These are phyloP conservation scores for Choristoneura fumiferana DNA, from an alignment of 1,140 invertebrate genomes.

Conservation along the genomic window DNA sequence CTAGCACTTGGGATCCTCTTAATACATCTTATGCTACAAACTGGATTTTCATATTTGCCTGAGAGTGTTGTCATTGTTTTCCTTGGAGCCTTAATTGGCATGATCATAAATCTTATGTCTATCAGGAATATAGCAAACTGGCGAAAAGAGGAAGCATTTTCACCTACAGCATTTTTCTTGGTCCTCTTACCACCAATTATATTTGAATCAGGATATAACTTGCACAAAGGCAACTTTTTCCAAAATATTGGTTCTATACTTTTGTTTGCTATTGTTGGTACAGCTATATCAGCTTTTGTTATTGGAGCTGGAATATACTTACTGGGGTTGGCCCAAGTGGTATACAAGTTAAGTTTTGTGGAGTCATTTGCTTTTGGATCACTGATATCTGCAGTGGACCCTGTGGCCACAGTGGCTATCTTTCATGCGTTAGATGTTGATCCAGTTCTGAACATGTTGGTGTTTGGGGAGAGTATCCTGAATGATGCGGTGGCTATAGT, in stretches of 20 bases:
- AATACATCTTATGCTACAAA: slow-evolving; percentile 96
- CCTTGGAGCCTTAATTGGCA: slow-evolving; percentile 94
- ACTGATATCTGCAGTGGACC: slow-evolving; percentile 98
- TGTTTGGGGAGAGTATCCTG: slow-evolving; percentile 98
- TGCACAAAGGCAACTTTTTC: slow-evolving; percentile 99
- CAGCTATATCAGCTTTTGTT: slow-evolving; percentile 95
- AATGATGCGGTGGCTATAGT: slow-evolving; percentile 99
- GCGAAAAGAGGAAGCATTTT: slow-evolving; percentile 98
- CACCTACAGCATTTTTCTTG: slow-evolving; percentile 97
- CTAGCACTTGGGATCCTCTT: slow-evolving; percentile 95
- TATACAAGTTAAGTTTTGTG: slow-evolving; percentile 94
- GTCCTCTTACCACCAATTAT: slow-evolving; percentile 98
- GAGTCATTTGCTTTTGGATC: slow-evolving; percentile 99
- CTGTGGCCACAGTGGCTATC: slow-evolving; percentile 98
- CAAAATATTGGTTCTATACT: slow-evolving; percentile 97
- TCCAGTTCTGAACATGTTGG: slow-evolving; percentile 98
- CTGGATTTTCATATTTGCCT: slow-evolving; percentile 97
- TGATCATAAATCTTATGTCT: slow-evolving; percentile 94
- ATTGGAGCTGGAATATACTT: slow-evolving; percentile 97
- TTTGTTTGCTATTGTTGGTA: slow-evolving; percentile 98
- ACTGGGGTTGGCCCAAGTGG: slow-evolving; percentile 92
- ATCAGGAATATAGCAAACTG: slow-evolving; percentile 94
- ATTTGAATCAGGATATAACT: slow-evolving; percentile 99
- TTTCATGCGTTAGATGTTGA: slow-evolving; percentile 98
- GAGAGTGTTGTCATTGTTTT: slow-evolving; percentile 99